These are phyloP conservation scores for Galerucella pusilla DNA, from an alignment of 2,888 invertebrate genomes.

Conservation along the genomic window DNA sequence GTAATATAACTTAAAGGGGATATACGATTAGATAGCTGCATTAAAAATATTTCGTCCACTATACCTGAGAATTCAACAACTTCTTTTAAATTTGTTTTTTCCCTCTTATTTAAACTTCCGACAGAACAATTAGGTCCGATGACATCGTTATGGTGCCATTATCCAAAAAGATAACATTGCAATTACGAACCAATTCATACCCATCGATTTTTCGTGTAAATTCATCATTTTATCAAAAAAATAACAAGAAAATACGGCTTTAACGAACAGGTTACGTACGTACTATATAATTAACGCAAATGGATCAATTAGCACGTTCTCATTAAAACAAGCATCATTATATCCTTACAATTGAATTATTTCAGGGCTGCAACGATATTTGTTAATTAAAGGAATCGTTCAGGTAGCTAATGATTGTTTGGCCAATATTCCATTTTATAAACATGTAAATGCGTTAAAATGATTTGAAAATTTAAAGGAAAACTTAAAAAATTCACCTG, in stretches of 20 bases:
- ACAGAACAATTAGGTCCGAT: not conserved
- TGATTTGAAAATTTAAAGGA: not conserved
- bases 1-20: too few species aligned
- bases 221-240: not conserved
- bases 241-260: not conserved
- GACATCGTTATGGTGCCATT: not conserved
- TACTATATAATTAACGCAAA: conserved; percentile 6
- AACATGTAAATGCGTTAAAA: not conserved
- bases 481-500: too few species aligned
- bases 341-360: conserved; percentile 15
- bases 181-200: not conserved
- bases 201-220: not conserved
- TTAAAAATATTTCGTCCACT: too few species aligned
- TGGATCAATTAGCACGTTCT: not conserved
- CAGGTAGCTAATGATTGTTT: not conserved
- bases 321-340: conserved; percentile 15
- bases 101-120: not conserved
- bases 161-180: not conserved
- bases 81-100: too few species aligned
- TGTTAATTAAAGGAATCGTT: conserved; percentile 5
- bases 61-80: too few species aligned
- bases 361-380: not conserved
- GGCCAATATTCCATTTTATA: not conserved
- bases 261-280: not conserved
- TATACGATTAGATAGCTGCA: too few species aligned